phyloP scores from a whole-genome alignment of 2,113 vertebrate genomes.

The Platysteira castanea region DNA sequence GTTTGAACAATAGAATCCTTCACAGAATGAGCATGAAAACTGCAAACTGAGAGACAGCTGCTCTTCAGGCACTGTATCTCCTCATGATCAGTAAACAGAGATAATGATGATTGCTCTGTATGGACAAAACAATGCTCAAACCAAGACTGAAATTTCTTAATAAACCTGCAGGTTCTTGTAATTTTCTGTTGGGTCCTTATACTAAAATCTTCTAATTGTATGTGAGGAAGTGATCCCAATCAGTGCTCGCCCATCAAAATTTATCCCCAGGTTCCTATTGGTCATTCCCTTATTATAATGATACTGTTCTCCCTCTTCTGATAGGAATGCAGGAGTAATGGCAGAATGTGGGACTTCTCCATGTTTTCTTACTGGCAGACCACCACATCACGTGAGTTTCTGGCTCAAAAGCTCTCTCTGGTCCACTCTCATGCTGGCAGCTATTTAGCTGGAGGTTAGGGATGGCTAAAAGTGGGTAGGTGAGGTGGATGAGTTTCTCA shows the following conservation, averaged over 20 bases:
- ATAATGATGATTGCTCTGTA: background rate
- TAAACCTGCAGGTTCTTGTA: background rate
- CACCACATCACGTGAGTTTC: background rate
- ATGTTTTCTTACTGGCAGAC: background rate
- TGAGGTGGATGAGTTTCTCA: background rate
- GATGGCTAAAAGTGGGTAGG: background rate
- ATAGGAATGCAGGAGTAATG: background rate
- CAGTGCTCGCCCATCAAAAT: background rate
- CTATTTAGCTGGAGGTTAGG: background rate
- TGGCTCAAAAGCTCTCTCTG: background rate
- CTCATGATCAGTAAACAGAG: background rate
- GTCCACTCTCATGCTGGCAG: background rate
- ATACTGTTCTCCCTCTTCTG: background rate
- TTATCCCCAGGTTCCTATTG: background rate
- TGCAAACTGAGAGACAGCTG: background rate
- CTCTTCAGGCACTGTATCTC: background rate
- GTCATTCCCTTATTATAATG: background rate
- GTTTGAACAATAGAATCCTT: background rate
- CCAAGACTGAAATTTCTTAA: background rate
- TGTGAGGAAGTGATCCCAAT: background rate
- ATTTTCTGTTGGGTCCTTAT: background rate
- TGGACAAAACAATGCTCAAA: background rate
- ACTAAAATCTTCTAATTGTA: background rate
- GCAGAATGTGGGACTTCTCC: background rate
- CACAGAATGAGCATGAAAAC: background rate